Evolutionary conservation across 2,888 invertebrate species (phyloP).

Genomic region (Ganaspis brasiliensis): DNA sequence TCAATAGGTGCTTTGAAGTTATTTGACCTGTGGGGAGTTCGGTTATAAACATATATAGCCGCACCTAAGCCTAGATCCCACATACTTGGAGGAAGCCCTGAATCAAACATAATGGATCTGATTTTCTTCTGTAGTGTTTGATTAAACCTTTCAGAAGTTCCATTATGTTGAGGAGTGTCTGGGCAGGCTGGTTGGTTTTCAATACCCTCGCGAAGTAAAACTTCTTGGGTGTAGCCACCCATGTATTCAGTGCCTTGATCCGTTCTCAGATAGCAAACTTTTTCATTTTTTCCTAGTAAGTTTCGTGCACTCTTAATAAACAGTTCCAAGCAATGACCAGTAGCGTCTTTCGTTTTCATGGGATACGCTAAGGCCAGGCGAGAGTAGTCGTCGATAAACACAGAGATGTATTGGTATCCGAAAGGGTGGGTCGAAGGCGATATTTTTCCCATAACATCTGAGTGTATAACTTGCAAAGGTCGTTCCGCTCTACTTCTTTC

Average conservation of each 20-base stretch:
- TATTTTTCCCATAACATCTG: constrained; percentile 1
- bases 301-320: constrained; percentile 56
- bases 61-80: no score
- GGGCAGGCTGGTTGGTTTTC: no score
- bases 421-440: constrained; percentile 38
- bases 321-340: constrained; percentile 46
- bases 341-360: constrained; percentile 54
- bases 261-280: constrained; percentile 58
- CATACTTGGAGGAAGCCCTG: no score
- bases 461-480: constrained; percentile 60
- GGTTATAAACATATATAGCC: no score
- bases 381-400: constrained; percentile 59
- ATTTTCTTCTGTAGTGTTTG: no score
- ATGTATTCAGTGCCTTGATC: constrained; percentile 56
- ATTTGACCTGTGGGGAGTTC: no score
- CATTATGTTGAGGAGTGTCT: no score
- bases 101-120: no score
- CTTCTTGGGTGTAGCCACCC: constrained; percentile 46
- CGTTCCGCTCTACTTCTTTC: constrained; percentile 49
- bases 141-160: no score
- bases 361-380: constrained; percentile 57
- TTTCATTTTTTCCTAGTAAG: constrained; percentile 48
- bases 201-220: no score
- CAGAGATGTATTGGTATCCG: constrained; percentile 55
- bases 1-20: no score